These are phyloP conservation scores for Drosophila pandora DNA, from an alignment of 1,140 invertebrate species.

Conservation along the genomic window DNA sequence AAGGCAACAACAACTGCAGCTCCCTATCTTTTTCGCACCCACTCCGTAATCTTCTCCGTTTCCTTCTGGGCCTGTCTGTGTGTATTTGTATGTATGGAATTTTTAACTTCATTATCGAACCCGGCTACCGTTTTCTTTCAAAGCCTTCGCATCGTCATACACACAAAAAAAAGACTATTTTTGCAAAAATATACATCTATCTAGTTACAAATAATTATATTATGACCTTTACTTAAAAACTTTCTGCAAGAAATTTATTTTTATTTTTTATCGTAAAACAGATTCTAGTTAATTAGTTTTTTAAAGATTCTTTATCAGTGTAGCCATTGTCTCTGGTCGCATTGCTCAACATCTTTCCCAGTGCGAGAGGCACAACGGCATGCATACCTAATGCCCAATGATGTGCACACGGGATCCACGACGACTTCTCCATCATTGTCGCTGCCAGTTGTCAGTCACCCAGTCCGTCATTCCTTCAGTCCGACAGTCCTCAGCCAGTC, in stretches of 20 bases:
- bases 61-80: slow-evolving; percentile 42
- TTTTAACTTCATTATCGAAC: slow-evolving; percentile 79
- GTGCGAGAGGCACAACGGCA: slow-evolving; percentile 60
- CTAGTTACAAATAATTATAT: background rate
- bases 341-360: slow-evolving; percentile 68
- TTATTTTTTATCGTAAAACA: background rate
- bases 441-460: slow-evolving; percentile 46
- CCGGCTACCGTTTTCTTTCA: slow-evolving; percentile 49
- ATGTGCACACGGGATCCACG: slow-evolving; percentile 64
- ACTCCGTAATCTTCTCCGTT: background rate
- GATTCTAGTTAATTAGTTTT: too few species aligned
- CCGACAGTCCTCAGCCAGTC: background rate
- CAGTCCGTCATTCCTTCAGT: background rate
- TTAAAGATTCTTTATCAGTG: slow-evolving; percentile 10
- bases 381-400: slow-evolving; percentile 79
- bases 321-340: slow-evolving; percentile 61
- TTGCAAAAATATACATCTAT: background rate
- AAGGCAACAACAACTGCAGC: slow-evolving; percentile 53
- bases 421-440: slow-evolving; percentile 50
- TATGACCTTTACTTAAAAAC: too few species aligned
- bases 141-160: slow-evolving; percentile 41
- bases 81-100: slow-evolving; percentile 81
- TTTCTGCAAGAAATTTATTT: too few species aligned
- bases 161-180: background rate
- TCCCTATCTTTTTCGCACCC: slow-evolving; percentile 17